phyloP scores from a whole-genome alignment of 2,113 vertebrate genomes.

The Microtus ochrogaster region DNA sequence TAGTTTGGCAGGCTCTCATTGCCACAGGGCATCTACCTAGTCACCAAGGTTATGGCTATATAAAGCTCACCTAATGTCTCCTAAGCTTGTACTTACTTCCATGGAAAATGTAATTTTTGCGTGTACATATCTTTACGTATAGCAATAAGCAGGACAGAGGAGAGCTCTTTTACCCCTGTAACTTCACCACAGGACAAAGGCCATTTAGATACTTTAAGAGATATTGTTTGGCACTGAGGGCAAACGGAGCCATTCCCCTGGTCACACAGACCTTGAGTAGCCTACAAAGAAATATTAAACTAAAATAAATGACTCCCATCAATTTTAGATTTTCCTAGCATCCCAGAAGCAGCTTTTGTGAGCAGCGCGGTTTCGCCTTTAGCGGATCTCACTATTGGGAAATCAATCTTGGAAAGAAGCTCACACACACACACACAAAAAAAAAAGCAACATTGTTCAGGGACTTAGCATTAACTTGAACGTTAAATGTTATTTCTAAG shows the following conservation, averaged over 20 bases:
- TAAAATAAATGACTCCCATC: constrained; percentile 16
- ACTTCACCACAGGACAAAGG: not conserved
- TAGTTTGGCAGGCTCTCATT: not conserved
- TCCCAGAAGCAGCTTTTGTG: constrained; percentile 31
- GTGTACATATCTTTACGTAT: not conserved
- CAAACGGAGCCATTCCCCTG: not conserved
- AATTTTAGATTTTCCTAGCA: constrained; percentile 53
- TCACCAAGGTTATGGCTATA: not conserved
- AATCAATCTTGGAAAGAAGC: constrained; percentile 22
- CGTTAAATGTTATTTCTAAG: constrained; percentile 39
- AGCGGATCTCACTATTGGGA: not conserved
- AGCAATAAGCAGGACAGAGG: not conserved
- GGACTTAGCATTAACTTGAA: constrained; percentile 36
- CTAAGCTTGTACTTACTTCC: not conserved
- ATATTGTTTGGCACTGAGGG: not conserved
- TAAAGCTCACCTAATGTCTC: not conserved
- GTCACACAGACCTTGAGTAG: constrained; percentile 8
- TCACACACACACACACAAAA: constrained; percentile 25
- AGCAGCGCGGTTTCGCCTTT: constrained; percentile 44
- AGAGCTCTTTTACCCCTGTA: not conserved
- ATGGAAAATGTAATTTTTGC: not conserved
- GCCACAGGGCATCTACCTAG: not conserved
- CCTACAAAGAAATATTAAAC: constrained; percentile 27
- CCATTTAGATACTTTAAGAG: not conserved
- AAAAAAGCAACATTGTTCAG: not conserved